These are phyloP conservation scores for Mamestra brassicae DNA, from an alignment of 2,888 invertebrate species.

Conservation along the genomic window DNA sequence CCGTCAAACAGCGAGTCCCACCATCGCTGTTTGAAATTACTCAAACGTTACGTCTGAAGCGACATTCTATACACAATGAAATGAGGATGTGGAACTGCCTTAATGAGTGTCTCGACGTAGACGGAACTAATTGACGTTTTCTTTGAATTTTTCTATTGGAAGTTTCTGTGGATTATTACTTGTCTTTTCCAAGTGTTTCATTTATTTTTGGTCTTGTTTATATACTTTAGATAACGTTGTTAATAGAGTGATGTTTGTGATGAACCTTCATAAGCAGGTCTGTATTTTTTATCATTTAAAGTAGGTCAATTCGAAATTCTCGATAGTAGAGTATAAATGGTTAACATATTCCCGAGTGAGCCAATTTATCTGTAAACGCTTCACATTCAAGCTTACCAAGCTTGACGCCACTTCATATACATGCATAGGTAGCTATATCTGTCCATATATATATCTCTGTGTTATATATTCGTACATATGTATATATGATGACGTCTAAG, in stretches of 20 bases:
- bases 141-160: background rate
- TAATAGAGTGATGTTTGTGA: too few species aligned
- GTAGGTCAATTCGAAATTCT: background rate
- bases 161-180: background rate
- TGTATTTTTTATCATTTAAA: background rate
- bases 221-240: too few species aligned
- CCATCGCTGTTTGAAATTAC: conserved; percentile 22
- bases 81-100: conserved; percentile 26
- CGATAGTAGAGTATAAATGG: background rate
- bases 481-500: background rate
- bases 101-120: conserved; percentile 18
- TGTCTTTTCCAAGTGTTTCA: background rate
- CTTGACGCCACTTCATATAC: background rate
- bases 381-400: conserved; percentile 9
- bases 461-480: background rate
- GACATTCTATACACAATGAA: conserved; percentile 24
- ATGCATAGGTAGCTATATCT: background rate
- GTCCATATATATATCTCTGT: background rate
- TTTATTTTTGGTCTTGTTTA: background rate
- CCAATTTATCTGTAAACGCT: conserved; percentile 20
- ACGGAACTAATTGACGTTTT: conserved; percentile 25
- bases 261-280: too few species aligned
- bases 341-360: conserved; percentile 18
- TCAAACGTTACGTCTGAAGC: conserved; percentile 26
- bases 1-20: conserved; percentile 22